Base-by-base conservation (phyloP, 2,888 invertebrate genomes). In the Heliconius ethilla region DNA sequence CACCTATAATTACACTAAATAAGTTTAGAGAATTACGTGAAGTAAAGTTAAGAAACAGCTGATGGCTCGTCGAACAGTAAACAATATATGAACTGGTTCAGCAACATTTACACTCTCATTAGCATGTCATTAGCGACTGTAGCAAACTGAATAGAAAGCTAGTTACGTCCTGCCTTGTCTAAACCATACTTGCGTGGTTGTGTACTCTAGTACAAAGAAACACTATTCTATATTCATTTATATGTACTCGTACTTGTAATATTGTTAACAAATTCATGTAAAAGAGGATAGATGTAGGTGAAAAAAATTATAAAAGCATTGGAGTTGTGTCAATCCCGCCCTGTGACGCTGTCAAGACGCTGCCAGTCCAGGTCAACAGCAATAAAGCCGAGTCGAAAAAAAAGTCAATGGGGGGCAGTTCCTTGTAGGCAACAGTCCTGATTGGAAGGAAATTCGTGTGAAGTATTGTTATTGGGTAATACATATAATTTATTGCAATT, bases 71-170 rank as follows among this genome's bases (percentile, higher is more conserved):
- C 59, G 40, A 45, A 45, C 29, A 69, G 40, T 62, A 77, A 77
- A 77, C 74, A 77, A 77, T 40, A 29, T 33, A 67, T 69, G 67
- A 77, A 77, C 74, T 77, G 66, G 45, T 67, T 77, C 67, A 77
- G 63, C 59, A 72, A 67, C 65, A 76, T 77, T 74, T 74, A 63
- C 74, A 66, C 67, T 33, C 33, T 70, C 63, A 76, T 76, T 65
- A 76, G 63, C 40, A 65, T 70, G 11, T 73, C 62, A 74, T 77
- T 74, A 77, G 67, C 45, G 67, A 74, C 25, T 77, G 59, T 74
- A 74, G 29, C 74, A 33, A 74, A 67, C 55, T 77, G 67, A 74
- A 74, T 62, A 69, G 74, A 74, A 59, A 73, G 77, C 74, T 45
- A 74, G 73, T 77, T 62, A 74, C 67, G 27, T 66, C 59, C 55